Evolutionary conservation across 30 jellyfish, hydroid and myxozoan species (phyloP).

Genomic region (Pelagia noctiluca): DNA sequence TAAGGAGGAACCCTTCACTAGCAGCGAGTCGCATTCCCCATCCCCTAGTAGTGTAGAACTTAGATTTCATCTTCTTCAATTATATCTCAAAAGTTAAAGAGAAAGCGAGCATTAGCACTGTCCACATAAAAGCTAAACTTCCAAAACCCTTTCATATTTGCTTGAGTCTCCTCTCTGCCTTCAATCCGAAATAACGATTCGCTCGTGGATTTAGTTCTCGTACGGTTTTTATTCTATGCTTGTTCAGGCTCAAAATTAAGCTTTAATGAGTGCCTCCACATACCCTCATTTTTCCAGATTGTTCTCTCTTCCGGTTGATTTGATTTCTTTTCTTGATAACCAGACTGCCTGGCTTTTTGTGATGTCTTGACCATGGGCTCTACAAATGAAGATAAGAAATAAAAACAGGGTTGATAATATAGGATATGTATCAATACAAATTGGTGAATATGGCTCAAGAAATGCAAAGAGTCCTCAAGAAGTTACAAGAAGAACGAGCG

Average conservation of each 20-base stretch:
- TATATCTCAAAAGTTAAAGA: no score
- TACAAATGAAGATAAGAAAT: neutral
- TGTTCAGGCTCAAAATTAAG: neutral
- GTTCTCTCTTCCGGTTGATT: conserved; percentile 54
- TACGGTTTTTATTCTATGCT: neutral
- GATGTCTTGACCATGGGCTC: conserved; percentile 16
- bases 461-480: neutral
- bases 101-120: neutral
- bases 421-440: neutral
- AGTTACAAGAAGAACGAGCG: neutral
- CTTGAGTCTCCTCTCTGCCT: no score
- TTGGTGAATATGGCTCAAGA: neutral
- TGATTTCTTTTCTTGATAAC: conserved; percentile 14
- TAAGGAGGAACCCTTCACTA: no score
- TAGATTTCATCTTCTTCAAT: no score
- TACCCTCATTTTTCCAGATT: conserved; percentile 69
- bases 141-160: neutral
- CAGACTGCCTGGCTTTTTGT: neutral
- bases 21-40: no score
- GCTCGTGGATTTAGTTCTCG: neutral
- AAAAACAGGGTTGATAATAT: neutral
- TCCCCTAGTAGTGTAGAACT: no score
- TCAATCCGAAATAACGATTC: no score
- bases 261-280: neutral
- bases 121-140: neutral